Conservation (phyloP, 2,113 vertebrate species). For the Probosciger aterrimus region DNA sequence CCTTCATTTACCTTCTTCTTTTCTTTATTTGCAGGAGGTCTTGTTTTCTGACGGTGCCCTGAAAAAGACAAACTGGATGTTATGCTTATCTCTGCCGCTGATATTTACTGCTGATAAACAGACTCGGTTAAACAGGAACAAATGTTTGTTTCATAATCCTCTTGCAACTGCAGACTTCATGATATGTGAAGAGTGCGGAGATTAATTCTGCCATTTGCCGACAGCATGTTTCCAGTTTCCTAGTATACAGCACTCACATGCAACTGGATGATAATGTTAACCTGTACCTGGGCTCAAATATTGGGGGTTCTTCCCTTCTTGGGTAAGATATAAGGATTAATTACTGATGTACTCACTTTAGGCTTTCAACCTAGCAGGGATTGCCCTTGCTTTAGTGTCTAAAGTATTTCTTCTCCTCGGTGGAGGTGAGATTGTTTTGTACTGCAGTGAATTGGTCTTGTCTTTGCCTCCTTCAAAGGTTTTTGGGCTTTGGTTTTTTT, state of each 20-base stretch:
- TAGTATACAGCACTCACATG: neutral
- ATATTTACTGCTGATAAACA: conserved; percentile 33
- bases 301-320: neutral
- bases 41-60: conserved; percentile 7
- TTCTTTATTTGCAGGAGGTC: conserved; percentile 34
- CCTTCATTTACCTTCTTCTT: conserved; percentile 36
- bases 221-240: neutral
- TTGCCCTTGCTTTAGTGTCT: neutral
- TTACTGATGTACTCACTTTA: neutral
- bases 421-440: neutral
- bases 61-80: conserved; percentile 22
- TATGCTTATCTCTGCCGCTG: conserved; percentile 8
- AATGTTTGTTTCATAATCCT: conserved; percentile 22
- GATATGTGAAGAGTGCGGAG: neutral
- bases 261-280: neutral
- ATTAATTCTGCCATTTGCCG: conserved; percentile 1
- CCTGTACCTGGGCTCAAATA: neutral
- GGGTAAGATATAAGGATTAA: neutral
- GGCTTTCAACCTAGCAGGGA: neutral
- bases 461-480: neutral
- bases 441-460: neutral
- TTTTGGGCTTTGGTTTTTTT: neutral
- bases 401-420: neutral
- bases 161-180: conserved; percentile 4
- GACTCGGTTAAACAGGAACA: conserved; percentile 1